Conservation (phyloP, 2,888 invertebrate species). For the Apantesis nais region DNA sequence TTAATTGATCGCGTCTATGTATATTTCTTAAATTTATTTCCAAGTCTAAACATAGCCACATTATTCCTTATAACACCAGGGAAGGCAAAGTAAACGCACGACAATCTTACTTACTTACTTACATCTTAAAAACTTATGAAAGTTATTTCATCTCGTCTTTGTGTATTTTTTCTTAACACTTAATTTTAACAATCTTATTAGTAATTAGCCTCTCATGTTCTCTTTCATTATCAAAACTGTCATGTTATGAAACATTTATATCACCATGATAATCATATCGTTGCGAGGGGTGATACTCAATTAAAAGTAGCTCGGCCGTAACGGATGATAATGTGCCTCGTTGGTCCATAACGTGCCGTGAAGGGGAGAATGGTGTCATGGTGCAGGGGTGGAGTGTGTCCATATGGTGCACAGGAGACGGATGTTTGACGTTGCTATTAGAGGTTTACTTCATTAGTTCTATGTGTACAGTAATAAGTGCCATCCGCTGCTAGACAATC, state of each 20-base stretch:
- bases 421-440: neutral
- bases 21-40: no score
- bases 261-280: slow-evolving; percentile 16
- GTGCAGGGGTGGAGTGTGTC: slow-evolving; percentile 24
- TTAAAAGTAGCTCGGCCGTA: slow-evolving; percentile 56
- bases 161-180: no score
- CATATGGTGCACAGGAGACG: slow-evolving; percentile 11
- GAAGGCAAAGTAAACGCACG: no score
- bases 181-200: neutral
- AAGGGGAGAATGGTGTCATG: slow-evolving; percentile 29
- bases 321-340: slow-evolving; percentile 45
- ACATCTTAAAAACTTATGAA: no score
- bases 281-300: slow-evolving; percentile 44
- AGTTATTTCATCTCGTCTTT: no score
- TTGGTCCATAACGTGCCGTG: slow-evolving; percentile 35
- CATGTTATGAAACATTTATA: slow-evolving; percentile 11
- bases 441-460: neutral
- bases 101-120: no score
- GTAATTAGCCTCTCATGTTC: neutral
- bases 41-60: no score
- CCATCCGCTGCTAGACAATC: neutral
- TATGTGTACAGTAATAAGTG: neutral
- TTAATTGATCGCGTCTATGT: no score
- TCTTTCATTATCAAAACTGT: slow-evolving; percentile 10
- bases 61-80: no score